Base-by-base conservation (phyloP, 2,888 invertebrate species). In the Pseudococcus longispinus region DNA sequence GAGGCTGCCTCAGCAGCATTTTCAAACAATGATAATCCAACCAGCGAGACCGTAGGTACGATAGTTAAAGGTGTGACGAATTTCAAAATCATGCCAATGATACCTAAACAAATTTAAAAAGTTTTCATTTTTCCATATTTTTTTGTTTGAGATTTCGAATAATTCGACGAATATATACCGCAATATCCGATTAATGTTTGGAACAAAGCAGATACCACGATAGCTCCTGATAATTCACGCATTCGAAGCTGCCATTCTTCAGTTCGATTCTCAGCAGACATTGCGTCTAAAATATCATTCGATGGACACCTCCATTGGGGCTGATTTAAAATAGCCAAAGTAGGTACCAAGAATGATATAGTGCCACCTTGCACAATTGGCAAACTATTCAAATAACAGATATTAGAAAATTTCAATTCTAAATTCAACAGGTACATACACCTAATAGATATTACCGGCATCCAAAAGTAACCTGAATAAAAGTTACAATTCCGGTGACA, bases 31-130 rank as follows among this genome's bases (percentile, higher is more conserved):
- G 96, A 95, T 18, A 97, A 91, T 0, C 97, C 97, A 87, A 97
- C 95, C 86, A 97, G 91, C 0, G 95, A 93, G 11, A 97, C 95
- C 0, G 96, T 96, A 0, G 96, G 96, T 0, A 94, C 95, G 85
- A 97, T 96, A 0, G 96, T 95, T 88, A 97, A 91, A 0, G 97
- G 97, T 0, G 96, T 96, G 85, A 97, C 95, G 90, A 93, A 95
- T 83, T 93, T 93, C 1, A 97, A 91, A 86, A 96, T 90, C 29
- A 94, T 92, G 0, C 96, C 96, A 87, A 96, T 93, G 15, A 96
- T 91, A 1, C 97, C 96, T 90, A 90, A 88, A 88, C 15, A 44
- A 82, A 44, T 82, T 44, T 13, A n/a, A 42, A 74, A 74, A 70
- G 37, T 80, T 23, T 83, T 65, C 1, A 42, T 15, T 70, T 85